Evolutionary conservation across 2,113 vertebrate genomes (phyloP), one percentile per base, ranked within the genome.

Genomic region (Ardeotis arabs): DNA sequence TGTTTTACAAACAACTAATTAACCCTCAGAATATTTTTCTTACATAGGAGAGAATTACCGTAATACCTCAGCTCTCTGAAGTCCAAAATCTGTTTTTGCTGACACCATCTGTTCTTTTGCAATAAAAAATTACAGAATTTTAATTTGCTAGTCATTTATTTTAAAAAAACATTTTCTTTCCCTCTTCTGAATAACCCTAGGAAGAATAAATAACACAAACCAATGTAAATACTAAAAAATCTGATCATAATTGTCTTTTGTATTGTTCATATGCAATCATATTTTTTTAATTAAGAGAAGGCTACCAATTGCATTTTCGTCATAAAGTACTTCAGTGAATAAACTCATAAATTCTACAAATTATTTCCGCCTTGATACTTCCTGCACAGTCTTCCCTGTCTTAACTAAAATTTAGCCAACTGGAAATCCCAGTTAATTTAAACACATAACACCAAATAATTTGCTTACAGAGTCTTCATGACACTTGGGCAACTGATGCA

Each of bases 161-260:
- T 66, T 41, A 39, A 92, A 33, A 11, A 75, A 11, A 4, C n/a
- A 20, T 29, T 35, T 80, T 49, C 66, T 31, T 18, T 80, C 2
- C 6, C 35, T 69, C 49, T 76, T 73, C 45, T 68, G 20, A 68
- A 35, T 41, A 94, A 44, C 14, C 6, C 17, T 59, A 76, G 37
- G 24, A 8, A 50, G 25, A 80, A 82, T 62, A 70, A 52, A 66
- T 8, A 69, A 55, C 20, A 76, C 8, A 74, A 76, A 56, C 1
- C 16, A 85, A 58, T 18, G 31, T 70, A 60, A 79, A 69, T 14
- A 82, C 25, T 24, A 20, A 63, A 37, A 75, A 67, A 60, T 7
- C 9, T 37, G 3, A 31, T 28, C 8, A 47, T 25, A 33, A 39
- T n/a, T 44, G 20, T 6, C 2, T 10, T 79, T 49, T 8, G 0